Evolutionary conservation across 1,140 invertebrate genomes (phyloP).

Genomic region (Atta texana): DNA sequence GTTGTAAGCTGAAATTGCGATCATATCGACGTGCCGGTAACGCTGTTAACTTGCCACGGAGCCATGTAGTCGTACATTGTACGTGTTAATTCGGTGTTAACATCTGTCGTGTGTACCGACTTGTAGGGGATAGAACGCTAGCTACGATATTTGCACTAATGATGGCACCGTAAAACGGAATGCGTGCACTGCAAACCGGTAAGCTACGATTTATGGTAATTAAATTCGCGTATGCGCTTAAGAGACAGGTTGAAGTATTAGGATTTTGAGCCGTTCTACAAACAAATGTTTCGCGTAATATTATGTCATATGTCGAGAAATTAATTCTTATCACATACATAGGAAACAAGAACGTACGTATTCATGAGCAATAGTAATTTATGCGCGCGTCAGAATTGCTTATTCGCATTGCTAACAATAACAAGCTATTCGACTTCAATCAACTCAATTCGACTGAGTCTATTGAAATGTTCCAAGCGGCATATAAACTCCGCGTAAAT

Average conservation of each 20-base stretch:
- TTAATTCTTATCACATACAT: constrained; percentile 29
- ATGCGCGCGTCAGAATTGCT: constrained; percentile 36
- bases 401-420: constrained; percentile 26
- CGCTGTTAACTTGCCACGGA: constrained; percentile 69
- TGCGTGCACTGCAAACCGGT: constrained; percentile 17
- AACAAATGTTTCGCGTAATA: background rate
- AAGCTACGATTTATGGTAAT: constrained; percentile 46
- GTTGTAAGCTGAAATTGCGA: constrained; percentile 77
- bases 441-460: constrained; percentile 35
- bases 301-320: background rate
- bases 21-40: constrained; percentile 70
- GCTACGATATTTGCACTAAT: constrained; percentile 59
- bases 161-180: constrained; percentile 56
- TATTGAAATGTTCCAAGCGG: constrained; percentile 34
- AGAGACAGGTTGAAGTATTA: background rate
- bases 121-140: constrained; percentile 40
- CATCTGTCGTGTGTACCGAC: constrained; percentile 65
- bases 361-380: constrained; percentile 33
- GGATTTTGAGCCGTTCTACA: background rate
- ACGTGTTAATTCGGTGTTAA: constrained; percentile 73
- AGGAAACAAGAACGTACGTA: constrained; percentile 5
- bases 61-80: constrained; percentile 42
- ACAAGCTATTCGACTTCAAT: constrained; percentile 43
- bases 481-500: constrained; percentile 19
- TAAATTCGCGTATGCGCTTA: constrained; percentile 37